Conservation (phyloP, 2,888 invertebrate genomes). For the Synergus japonicus region DNA sequence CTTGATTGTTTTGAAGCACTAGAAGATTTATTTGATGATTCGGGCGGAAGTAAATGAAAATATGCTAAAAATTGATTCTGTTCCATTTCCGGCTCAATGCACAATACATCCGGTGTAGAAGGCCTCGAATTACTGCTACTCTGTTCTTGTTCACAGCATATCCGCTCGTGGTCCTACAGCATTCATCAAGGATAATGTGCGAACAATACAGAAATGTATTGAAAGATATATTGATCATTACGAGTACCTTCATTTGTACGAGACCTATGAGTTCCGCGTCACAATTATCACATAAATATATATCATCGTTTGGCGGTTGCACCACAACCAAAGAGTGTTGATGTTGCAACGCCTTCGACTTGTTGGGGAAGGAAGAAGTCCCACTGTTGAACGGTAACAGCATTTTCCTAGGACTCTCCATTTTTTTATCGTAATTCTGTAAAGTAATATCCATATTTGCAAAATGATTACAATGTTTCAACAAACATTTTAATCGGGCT, state of each 20-base stretch:
- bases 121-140: slow-evolving; percentile 77
- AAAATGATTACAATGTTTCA: neutral
- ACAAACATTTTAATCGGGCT: neutral
- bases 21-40: slow-evolving; percentile 32
- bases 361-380: slow-evolving; percentile 59
- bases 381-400: slow-evolving; percentile 74
- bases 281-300: slow-evolving; percentile 87
- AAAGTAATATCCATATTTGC: slow-evolving; percentile 38
- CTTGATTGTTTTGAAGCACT: slow-evolving; percentile 46
- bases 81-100: slow-evolving; percentile 62
- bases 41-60: slow-evolving; percentile 72
- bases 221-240: slow-evolving; percentile 24
- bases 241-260: slow-evolving; percentile 79
- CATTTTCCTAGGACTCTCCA: slow-evolving; percentile 75
- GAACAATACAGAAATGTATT: slow-evolving; percentile 15
- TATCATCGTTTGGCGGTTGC: slow-evolving; percentile 81
- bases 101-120: slow-evolving; percentile 67
- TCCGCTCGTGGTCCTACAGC: slow-evolving; percentile 78
- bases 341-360: slow-evolving; percentile 66
- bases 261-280: slow-evolving; percentile 85
- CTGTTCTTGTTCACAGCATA: slow-evolving; percentile 75
- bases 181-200: slow-evolving; percentile 45
- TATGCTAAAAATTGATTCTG: slow-evolving; percentile 78
- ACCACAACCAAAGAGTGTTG: slow-evolving; percentile 78
- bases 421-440: slow-evolving; percentile 74